Base-by-base conservation (phyloP, 2,888 invertebrate species). In the Tipula confusa region DNA sequence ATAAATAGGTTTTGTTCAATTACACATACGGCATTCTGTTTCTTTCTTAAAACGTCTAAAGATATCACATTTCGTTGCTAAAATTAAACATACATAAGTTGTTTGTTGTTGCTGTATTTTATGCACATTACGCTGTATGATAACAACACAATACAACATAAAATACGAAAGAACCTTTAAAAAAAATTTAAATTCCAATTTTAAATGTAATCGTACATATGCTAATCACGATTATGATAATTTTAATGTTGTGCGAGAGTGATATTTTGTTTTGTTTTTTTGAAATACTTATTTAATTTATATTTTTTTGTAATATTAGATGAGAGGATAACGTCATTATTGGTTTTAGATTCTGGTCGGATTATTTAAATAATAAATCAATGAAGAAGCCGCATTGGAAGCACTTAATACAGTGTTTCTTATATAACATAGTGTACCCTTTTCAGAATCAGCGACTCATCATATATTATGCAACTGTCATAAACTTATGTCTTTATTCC, bases 151-250 rank as follows among this genome's bases (percentile, higher is more conserved):
- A 64, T 24, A 64, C 24, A 64, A 64, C 15, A 24, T 24, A 64
- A 7, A 64, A 64, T 64, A 43, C n/a, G 2, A 31, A 31, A 31
- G 7, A n/a, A 43, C 38, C 38, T 24, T 13, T 24, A 24, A 64
- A 24, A 24, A 43, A 43, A 43, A 6, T 43, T 7, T 15, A 43
- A 15, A 43, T 15, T 43, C 43, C 9, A 64, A n/a, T 24, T 64
- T 9, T 64, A 64, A 64, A 2, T 24, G 9, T 64, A 64, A 18
- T 13, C 13, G 13, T 38, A 38, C 38, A 64, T 64, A 64, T 64
- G 64, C 64, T 64, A 64, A 64, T 64, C 64, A 64, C 64, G 64
- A 64, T 64, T 64, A 64, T 64, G 64, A 64, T 64, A 64, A 64
- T 64, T 24, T 64, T 0, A 64, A 64, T 64, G 64, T 64, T 64